Conservation (phyloP, 2,113 vertebrate genomes). For the Rhinichthys klamathensis region DNA sequence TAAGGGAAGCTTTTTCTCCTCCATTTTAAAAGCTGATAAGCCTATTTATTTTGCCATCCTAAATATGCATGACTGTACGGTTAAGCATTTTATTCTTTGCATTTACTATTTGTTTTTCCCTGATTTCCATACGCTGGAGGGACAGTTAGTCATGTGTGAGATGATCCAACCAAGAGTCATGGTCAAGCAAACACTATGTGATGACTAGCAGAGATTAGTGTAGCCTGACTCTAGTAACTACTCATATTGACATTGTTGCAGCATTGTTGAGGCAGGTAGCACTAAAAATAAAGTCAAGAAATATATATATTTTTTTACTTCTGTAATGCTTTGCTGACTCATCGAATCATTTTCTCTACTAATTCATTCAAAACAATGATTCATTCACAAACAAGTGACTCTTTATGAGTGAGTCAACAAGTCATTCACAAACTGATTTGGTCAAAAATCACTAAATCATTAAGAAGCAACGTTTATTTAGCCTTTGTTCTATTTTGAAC, state of each 20-base stretch:
- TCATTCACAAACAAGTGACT: background rate
- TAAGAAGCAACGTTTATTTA: too few species aligned
- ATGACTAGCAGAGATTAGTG: conserved; percentile 55
- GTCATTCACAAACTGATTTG: background rate
- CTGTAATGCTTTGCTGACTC: background rate
- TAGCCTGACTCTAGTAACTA: conserved; percentile 52
- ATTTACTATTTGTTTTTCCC: conserved; percentile 15
- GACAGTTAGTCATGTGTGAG: conserved; percentile 66
- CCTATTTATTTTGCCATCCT: background rate
- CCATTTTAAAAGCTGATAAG: background rate
- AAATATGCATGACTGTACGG: background rate
- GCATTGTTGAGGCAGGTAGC: conserved; percentile 51
- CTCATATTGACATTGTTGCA: conserved; percentile 11
- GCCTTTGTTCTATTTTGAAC: background rate
- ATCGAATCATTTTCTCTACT: background rate
- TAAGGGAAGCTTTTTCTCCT: too few species aligned
- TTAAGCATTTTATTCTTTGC: background rate
- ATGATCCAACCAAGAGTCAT: conserved; percentile 41
- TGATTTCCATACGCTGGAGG: conserved; percentile 25
- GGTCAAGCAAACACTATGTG: conserved; percentile 59
- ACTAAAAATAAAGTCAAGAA: background rate
- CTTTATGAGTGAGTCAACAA: background rate
- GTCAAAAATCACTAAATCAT: background rate
- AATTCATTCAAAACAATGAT: background rate
- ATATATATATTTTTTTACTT: background rate